Evolutionary conservation across 37 sponge, comb jelly and placozoan genomes (phyloP).

Genomic region (Halisarca cf. caerulea): DNA sequence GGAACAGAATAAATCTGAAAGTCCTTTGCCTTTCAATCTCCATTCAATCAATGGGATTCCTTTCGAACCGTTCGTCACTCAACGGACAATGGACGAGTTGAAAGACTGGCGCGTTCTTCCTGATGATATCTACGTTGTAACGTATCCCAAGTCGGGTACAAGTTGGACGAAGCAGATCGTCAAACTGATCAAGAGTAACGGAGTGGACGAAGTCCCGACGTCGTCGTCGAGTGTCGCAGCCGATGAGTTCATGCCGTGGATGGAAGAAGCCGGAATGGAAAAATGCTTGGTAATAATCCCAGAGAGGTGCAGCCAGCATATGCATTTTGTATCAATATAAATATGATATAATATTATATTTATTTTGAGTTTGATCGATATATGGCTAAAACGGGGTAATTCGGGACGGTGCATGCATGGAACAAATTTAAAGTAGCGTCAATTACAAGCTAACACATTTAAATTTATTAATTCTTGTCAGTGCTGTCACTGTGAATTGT

Average conservation of each 20-base stretch:
- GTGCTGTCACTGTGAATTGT: too few species aligned
- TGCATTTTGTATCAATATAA: too few species aligned
- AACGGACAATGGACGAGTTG: background rate
- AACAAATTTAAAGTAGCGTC: too few species aligned
- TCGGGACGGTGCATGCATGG: too few species aligned
- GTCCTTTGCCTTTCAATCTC: background rate
- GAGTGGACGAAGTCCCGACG: background rate
- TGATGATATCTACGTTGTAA: background rate
- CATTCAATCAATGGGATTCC: background rate
- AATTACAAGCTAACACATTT: too few species aligned
- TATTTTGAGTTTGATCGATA: too few species aligned
- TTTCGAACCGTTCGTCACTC: background rate
- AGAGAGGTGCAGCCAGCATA: too few species aligned
- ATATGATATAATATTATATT: too few species aligned
- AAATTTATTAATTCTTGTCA: too few species aligned
- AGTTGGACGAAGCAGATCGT: background rate
- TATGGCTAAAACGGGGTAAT: too few species aligned
- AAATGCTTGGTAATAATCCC: slow-evolving; percentile 11
- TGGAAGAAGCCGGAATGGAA: background rate
- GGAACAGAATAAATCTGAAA: too few species aligned
- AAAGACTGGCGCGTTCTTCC: background rate
- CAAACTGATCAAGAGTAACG: background rate
- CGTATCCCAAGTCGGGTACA: background rate
- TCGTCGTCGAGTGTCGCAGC: too few species aligned
- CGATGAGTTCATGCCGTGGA: background rate